Base-by-base conservation (phyloP, 30 jellyfish, hydroid and myxozoan species). In the Chrysaora quinquecirrha region DNA sequence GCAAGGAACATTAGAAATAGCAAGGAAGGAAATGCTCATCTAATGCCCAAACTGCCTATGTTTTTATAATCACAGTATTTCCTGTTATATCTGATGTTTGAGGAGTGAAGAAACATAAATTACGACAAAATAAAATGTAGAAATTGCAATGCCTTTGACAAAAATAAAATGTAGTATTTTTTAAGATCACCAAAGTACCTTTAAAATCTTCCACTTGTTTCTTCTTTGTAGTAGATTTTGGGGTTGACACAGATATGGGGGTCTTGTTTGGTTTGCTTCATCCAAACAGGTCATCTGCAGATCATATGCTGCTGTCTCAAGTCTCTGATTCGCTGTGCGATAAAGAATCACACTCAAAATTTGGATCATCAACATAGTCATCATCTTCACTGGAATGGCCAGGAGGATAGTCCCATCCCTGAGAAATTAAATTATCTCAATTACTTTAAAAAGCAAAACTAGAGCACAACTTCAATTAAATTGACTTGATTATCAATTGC, bases 321-420 rank as follows among this genome's bases (percentile, higher is more conserved):
- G 14, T 38, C 11, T 38, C 54, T 38, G 54, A 38, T 38, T 38
- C 54, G 54, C 54, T 38, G 6, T 38, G 11, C 14, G 54, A 14
- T 38, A 14, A 38, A 38, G 54, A 38, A 38, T 38, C 54, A 38
- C 14, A 38, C 54, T 38, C 54, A 38, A 38, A 38, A 38, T 38
- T 38, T 6, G 54, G 54, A 38, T 38, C 54, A 38, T 38, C 54
- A 38, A 38, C 54, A 38, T 6, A 38, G 54, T 38, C 54, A 38
- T 38, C 54, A 38, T 38, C 54, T 6, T 38, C 54, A 38, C 54
- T 38, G 54, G 54, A 38, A 3, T 38, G 54, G 54, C 54, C 54
- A 38, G 54, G 54, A 38, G 54, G 54, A 38, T 38, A 38, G 54
- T 38, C 54, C 54, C 54, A 38, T 38, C 54, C 54, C 54, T 38